Evolutionary conservation across 2,888 invertebrate species (phyloP).

Genomic region (Mesochorus sp.): DNA sequence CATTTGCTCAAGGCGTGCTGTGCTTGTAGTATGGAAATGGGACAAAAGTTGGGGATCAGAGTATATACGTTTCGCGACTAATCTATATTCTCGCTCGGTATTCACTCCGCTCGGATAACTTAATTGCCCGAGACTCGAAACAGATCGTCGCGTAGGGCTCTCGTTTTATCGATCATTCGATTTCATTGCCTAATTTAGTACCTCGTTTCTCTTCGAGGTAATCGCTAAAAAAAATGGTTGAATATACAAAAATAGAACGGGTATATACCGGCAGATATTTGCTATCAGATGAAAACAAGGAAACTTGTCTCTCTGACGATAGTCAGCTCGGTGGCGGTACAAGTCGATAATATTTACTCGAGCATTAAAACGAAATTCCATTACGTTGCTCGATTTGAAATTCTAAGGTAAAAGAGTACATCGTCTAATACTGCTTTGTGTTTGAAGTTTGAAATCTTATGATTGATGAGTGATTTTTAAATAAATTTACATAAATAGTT

Average conservation of each 20-base stretch:
- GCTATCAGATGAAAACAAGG: conserved; percentile 11
- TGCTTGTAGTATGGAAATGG: neutral
- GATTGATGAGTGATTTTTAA: no score
- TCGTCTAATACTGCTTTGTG: neutral
- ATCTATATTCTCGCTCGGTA: conserved; percentile 26
- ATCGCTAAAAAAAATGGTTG: conserved; percentile 23
- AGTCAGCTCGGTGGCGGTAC: neutral
- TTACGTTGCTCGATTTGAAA: conserved; percentile 11
- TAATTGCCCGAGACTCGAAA: conserved; percentile 45
- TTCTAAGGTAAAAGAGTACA: neutral
- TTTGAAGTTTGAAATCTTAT: neutral
- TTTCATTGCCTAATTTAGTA: conserved; percentile 30
- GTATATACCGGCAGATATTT: conserved; percentile 7
- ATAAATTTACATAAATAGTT: no score
- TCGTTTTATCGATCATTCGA: conserved; percentile 44
- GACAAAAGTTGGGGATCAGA: conserved; percentile 34
- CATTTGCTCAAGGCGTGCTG: neutral
- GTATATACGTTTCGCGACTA: conserved; percentile 40
- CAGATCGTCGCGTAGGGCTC: neutral
- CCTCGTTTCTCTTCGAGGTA: neutral
- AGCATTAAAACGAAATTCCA: conserved; percentile 7
- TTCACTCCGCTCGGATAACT: conserved; percentile 48
- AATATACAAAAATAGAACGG: neutral
- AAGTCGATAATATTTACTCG: neutral
- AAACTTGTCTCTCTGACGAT: conserved; percentile 8